Conservation (phyloP, 2,888 invertebrate species). For the Leptarthrus brevirostris region DNA sequence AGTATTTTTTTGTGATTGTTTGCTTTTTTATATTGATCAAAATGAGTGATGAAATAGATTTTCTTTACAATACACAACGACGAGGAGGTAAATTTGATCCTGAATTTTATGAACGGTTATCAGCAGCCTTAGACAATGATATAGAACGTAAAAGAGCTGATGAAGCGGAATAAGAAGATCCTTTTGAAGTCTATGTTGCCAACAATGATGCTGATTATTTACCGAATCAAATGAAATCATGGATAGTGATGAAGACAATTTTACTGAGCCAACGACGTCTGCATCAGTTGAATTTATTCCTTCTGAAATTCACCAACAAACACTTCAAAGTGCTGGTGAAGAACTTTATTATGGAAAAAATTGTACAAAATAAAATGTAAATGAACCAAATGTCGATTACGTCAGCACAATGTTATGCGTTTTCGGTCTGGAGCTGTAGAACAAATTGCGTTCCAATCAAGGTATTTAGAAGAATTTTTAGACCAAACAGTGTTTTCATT, state of each 20-base stretch:
- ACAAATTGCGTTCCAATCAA: no score
- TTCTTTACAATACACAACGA: background rate
- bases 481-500: no score
- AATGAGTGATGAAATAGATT: background rate
- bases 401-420: no score
- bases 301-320: background rate
- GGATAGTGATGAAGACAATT: conserved; percentile 50
- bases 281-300: no score
- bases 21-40: no score
- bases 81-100: no score
- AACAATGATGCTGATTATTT: conserved; percentile 45
- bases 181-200: conserved; percentile 27
- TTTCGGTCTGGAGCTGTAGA: no score
- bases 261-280: no score
- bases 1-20: no score
- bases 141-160: conserved; percentile 40
- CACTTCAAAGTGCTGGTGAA: background rate
- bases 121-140: conserved; percentile 30
- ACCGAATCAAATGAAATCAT: conserved; percentile 51
- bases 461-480: no score
- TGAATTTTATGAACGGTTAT: background rate
- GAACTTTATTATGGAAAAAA: conserved; percentile 51
- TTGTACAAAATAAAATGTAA: conserved; percentile 44
- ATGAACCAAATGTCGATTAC: conserved; percentile 51
- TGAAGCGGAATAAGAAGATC: conserved; percentile 48